phyloP scores from a whole-genome alignment of 2,888 invertebrate genomes.

The Keiferia lycopersicella region DNA sequence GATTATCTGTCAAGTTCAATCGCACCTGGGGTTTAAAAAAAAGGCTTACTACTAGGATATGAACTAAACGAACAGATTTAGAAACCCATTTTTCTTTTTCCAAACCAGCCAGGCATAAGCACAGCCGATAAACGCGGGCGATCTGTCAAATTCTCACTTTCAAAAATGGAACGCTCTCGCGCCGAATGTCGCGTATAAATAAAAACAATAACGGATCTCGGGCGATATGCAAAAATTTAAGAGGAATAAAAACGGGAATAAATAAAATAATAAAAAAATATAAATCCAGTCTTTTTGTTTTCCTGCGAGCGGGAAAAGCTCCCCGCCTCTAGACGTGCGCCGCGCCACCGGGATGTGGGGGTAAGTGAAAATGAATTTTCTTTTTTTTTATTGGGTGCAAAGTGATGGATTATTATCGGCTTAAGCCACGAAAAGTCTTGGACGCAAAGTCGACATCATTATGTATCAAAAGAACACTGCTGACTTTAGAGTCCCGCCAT shows the following conservation, averaged over 20 bases:
- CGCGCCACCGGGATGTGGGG: conserved; percentile 40
- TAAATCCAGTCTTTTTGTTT: conserved; percentile 80
- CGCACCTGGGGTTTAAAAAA: too few species aligned
- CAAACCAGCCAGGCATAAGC: neutral
- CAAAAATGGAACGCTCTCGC: neutral
- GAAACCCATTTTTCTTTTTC: too few species aligned
- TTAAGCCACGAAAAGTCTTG: too few species aligned
- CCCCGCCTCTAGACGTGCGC: conserved; percentile 79
- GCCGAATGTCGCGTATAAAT: conserved; percentile 28
- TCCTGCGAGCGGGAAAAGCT: conserved; percentile 76
- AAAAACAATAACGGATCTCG: conserved; percentile 57
- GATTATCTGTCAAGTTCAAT: too few species aligned
- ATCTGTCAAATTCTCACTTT: conserved; percentile 15
- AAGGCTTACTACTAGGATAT: too few species aligned
- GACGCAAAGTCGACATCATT: too few species aligned
- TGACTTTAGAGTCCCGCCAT: too few species aligned
- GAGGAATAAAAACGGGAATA: conserved; percentile 73
- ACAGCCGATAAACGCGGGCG: conserved; percentile 7
- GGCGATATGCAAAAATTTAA: conserved; percentile 74
- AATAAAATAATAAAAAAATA: conserved; percentile 79
- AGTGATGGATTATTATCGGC: neutral
- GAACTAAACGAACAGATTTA: too few species aligned
- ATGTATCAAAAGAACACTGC: too few species aligned
- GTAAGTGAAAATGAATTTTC: conserved; percentile 42
- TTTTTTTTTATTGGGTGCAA: too few species aligned